Evolutionary conservation across 2,888 invertebrate genomes (phyloP), one percentile per base, ranked within the genome.

Genomic region (Linyphia triangularis): DNA sequence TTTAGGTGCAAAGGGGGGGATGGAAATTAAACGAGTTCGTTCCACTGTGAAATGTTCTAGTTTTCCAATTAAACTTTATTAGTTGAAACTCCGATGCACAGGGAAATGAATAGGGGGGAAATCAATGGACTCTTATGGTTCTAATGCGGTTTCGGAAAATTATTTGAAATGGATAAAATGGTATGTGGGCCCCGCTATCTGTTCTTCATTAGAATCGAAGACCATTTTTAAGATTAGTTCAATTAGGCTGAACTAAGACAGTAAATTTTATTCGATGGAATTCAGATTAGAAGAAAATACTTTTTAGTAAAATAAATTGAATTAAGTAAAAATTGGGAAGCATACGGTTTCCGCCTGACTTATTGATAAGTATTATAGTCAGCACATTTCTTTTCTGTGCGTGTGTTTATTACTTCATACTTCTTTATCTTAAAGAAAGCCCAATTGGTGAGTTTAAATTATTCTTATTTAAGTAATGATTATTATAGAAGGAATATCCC

Each of bases 21-120:
- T 28, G 73, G 85, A 85, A 88, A 81, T 75, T 81, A 88, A 88
- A 82, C 73, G 67, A 67, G 73, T 73, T 81, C 86, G 59, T 30
- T 81, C 79, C 73, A 22, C 59, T 81, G 86, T 81, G 75, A 81
- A 88, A 88, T 81, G 73, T 67, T 57, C 72, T 79, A 72, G 57
- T 73, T 73, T 86, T 88, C 81, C 81, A 88, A 88, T 88, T 88
- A 88, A 88, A 88, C 81, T 88, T 81, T 88, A 88, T 88, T 88
- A 88, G 86, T 82, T 67, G 77, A 63, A 77, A 75, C 59, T 59
- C 78, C 43, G 9, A 33, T 43, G 57, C 30, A 75, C 13, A 9
- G 26, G 69, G 81, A 51, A 67, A 59, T 59, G 67, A 59, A 81
- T 67, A 67, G 30, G 22, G 37, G 51, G 40, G 59, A 78, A 65